These are phyloP conservation scores for Eilema depressum DNA, from an alignment of 2,888 invertebrate species.

Conservation along the genomic window DNA sequence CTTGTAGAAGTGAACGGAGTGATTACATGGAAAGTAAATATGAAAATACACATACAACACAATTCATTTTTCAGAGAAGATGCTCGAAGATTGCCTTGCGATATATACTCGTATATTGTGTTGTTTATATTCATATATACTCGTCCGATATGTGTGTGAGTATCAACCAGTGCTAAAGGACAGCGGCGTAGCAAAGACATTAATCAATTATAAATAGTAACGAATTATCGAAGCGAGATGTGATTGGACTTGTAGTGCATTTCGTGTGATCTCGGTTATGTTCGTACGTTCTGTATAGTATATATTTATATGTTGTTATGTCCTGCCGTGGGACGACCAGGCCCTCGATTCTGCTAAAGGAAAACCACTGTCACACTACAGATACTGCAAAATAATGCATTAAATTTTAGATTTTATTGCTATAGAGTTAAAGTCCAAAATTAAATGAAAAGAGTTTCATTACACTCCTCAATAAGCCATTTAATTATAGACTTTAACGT, in stretches of 20 bases:
- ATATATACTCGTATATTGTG: constrained; percentile 2
- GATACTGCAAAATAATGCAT: too few species aligned
- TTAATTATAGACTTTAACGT: too few species aligned
- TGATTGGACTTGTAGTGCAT: constrained; percentile 41
- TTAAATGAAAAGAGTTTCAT: too few species aligned
- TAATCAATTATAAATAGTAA: constrained; percentile 29
- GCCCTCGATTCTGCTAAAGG: too few species aligned
- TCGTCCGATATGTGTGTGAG: constrained; percentile 24
- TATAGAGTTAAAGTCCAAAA: too few species aligned
- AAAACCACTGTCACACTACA: too few species aligned
- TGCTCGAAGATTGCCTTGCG: constrained; percentile 1
- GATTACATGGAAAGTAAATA: background rate
- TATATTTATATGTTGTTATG: constrained; percentile 18
- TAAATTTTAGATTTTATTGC: too few species aligned
- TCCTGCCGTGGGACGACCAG: constrained; percentile 5
- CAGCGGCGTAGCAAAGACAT: constrained; percentile 36
- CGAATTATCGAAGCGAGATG: constrained; percentile 36
- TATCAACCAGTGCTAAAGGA: constrained; percentile 25
- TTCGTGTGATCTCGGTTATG: constrained; percentile 52
- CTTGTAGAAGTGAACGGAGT: constrained; percentile 9
- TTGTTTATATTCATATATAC: constrained; percentile 5
- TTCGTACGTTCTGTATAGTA: constrained; percentile 25
- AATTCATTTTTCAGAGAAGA: constrained; percentile 2
- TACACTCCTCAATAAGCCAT: too few species aligned
- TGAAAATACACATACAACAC: background rate